Conservation (phyloP, 2,113 vertebrate species). For the Diadophis punctatus region DNA sequence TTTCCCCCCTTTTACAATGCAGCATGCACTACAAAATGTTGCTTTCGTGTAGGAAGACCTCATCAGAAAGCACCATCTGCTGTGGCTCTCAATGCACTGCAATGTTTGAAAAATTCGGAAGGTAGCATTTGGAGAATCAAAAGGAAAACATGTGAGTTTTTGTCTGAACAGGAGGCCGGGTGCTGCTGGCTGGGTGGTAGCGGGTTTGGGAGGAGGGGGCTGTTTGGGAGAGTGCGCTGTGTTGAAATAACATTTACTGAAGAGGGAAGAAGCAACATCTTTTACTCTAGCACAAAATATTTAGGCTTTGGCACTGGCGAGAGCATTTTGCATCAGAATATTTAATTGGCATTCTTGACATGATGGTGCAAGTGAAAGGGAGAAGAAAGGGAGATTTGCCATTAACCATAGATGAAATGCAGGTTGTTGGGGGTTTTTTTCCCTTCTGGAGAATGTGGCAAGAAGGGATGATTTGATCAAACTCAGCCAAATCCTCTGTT, state of each 20-base stretch:
- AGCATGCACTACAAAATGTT: constrained; percentile 74
- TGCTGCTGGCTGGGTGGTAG: constrained; percentile 29
- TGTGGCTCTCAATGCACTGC: constrained; percentile 75
- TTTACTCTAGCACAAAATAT: constrained; percentile 17
- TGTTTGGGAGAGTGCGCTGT: constrained; percentile 11
- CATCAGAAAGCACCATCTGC: constrained; percentile 83
- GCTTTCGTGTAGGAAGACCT: constrained; percentile 70
- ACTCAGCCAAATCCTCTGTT: background rate
- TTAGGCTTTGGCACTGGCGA: constrained; percentile 17
- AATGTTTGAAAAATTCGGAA: constrained; percentile 65
- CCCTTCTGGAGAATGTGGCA: background rate
- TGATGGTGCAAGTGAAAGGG: background rate
- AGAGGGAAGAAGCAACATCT: constrained; percentile 40
- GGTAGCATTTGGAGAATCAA: constrained; percentile 65
- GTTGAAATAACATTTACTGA: constrained; percentile 44
- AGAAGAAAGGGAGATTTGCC: background rate
- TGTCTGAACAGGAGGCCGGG: constrained; percentile 51
- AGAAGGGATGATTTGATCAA: background rate
- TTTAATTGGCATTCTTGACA: constrained; percentile 39
- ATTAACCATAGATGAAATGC: background rate
- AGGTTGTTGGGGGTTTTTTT: no score
- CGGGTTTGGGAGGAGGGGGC: background rate
- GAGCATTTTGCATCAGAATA: constrained; percentile 25
- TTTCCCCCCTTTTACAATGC: constrained; percentile 80
- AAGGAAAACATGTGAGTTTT: constrained; percentile 54